Base-by-base conservation (phyloP, 64 coral and sea anemone species). In the Pocillopora damicornis region DNA sequence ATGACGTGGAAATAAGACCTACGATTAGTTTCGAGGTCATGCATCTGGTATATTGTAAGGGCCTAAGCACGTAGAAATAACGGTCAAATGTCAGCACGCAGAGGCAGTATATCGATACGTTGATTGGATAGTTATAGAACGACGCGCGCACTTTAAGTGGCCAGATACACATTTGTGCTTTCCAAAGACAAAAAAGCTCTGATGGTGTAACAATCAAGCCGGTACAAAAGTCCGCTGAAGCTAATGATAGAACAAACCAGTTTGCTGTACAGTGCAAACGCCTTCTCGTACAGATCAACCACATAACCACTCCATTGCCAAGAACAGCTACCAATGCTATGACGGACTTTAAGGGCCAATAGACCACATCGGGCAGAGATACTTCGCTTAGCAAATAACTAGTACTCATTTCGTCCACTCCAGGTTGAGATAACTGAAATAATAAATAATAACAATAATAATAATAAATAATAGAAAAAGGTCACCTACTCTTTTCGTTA, bases 71-170 rank as follows among this genome's bases (percentile, higher is more conserved):
- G 20, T 69, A 68, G 26, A 87, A 42, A 35, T 30, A 87, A 17
- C 84, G 64, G 26, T 87, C 84, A n/a, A 87, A 74, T 22, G 75
- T 77, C 75, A 77, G 75, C 11, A 88, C 35, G 34, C 58, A 37
- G 15, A 88, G 87, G 18, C 66, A 69, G 20, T 23, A 69, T 69
- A 69, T 69, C 66, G 66, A 69, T 22, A 69, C 66, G 66, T 22
- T 69, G 66, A 69, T n/a, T 69, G 66, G 66, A 69, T 69, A 69
- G 66, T 71, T 71, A 37, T 77, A 77, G n/a, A 77, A 77, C 15
- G 42, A 56, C 9, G 17, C 17, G 75, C 75, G 75, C 15, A 77
- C 75, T 5, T 5, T 36, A 37, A 77, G 13, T 56, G 75, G 75
- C 75, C 75, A 56, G 56, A 57, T 77, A 56, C 75, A 77, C 37